phyloP scores from a whole-genome alignment of 2,888 invertebrate species.

The Ormia ochracea region DNA sequence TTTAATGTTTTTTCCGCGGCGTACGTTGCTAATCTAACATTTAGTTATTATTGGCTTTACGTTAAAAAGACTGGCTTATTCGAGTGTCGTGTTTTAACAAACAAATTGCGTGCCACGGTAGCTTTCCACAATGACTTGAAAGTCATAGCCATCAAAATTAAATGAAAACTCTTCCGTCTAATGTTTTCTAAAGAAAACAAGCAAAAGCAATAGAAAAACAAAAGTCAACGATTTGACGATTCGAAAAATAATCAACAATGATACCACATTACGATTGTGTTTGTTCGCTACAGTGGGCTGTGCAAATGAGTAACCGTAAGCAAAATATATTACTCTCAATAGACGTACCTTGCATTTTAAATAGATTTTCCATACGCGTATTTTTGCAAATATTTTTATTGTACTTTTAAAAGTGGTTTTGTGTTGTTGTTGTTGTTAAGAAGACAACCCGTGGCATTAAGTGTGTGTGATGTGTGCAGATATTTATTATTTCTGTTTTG shows the following conservation, averaged over 20 bases:
- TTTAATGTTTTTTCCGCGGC: constrained; percentile 7
- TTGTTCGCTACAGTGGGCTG: constrained; percentile 8
- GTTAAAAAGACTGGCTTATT: neutral
- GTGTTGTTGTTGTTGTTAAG: neutral
- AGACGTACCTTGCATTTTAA: neutral
- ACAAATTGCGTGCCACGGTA: constrained; percentile 60
- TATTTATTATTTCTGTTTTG: constrained; percentile 51
- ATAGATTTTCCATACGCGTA: constrained; percentile 38
- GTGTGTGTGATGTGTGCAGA: constrained; percentile 32
- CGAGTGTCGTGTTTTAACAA: constrained; percentile 30
- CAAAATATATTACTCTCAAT: too few species aligned
- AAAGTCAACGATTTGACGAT: constrained; percentile 19
- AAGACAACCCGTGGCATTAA: neutral
- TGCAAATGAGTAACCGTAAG: neutral
- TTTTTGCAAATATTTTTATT: constrained; percentile 29
- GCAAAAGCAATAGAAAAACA: neutral
- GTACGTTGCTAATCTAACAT: constrained; percentile 43
- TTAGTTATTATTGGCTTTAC: constrained; percentile 36
- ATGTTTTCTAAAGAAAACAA: neutral
- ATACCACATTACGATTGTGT: neutral
- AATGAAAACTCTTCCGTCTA: constrained; percentile 42
- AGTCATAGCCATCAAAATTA: constrained; percentile 57
- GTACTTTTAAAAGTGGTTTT: constrained; percentile 20
- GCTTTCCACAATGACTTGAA: constrained; percentile 50
- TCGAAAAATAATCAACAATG: constrained; percentile 30